Base-by-base conservation (phyloP, 2,888 invertebrate species). In the Drosophila robusta region DNA sequence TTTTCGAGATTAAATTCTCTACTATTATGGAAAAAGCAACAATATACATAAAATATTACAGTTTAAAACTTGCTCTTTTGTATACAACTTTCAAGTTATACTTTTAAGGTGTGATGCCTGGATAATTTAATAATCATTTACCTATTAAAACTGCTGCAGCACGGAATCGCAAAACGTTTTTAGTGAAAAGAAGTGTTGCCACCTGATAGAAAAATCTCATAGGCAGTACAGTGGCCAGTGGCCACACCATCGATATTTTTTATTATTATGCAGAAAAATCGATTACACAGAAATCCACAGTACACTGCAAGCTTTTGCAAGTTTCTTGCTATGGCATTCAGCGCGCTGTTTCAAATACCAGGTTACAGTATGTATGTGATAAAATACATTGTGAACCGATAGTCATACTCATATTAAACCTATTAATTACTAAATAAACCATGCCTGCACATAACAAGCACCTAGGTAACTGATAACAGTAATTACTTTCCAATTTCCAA, bases 401-500 rank as follows among this genome's bases (percentile, higher is more conserved):
- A 24, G 14, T 24, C 24, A 18, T 60, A 52, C 29, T 34, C 39
- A 57, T 62, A 44, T 47, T 42, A 24, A n/a, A n/a, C 29, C 60
- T 52, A 70, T 58, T 70, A 84, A 87, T 78, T 80, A 80, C 56
- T 80, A 64, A 68, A 78, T 78, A 83, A 70, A 47, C 65, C 51
- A 69, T 68, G 54, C 47, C 52, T 65, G 44, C 50, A 24, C 70
- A 72, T 63, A 63, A 69, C 75, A 64, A 67, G 55, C 45, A 50
- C 63, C 22, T 16, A 42, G 58, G 67, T 67, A 74, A 74, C 72
- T 78, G 81, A 80, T 68, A 80, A 81, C 83, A 81, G 62, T 90
- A 87, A 90, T 90, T 90, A 89, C 72, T 67, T 72, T 73, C 63
- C 82, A 83, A 90, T 88, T 81, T 78, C 66, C 72, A 82, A 85